A percentile compares a stretch with the other conserved stretches of the same genome.
phyloP scores from a whole-genome alignment of 2,797 vertebrate species.

The Pachyuromys duprasi region DNA sequence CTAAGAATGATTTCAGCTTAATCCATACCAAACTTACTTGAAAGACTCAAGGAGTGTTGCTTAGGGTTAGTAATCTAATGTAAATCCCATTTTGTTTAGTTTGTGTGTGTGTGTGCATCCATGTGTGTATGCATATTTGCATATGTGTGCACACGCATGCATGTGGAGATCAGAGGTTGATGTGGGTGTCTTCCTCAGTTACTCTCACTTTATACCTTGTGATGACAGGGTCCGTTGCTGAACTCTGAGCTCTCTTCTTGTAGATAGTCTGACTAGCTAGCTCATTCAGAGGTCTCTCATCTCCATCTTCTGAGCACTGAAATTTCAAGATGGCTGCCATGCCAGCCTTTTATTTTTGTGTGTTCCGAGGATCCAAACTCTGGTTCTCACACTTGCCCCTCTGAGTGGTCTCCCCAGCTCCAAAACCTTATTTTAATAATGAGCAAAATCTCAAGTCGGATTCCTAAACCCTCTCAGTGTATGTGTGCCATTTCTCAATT shows the following conservation, averaged over 20 bases:
- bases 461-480: not conserved
- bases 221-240: not conserved
- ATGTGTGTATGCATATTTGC: not conserved
- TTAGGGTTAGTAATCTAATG: not conserved
- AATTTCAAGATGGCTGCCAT: not conserved
- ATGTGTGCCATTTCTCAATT: not conserved
- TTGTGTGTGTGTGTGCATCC: not conserved
- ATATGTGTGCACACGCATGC: not conserved
- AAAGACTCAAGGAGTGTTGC: not conserved
- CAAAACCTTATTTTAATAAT: constrained; percentile 10
- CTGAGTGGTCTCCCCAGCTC: not conserved
- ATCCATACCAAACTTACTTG: not conserved
- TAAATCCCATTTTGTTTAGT: not conserved
- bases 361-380: not conserved
- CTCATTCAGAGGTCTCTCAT: not conserved
- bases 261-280: not conserved
- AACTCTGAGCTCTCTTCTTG: not conserved
- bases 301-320: not conserved
- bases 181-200: not conserved
- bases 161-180: not conserved
- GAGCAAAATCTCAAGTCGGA: not conserved
- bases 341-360: not conserved
- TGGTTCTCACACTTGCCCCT: not conserved
- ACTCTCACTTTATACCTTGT: not conserved
- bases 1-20: not conserved